A percentile compares a stretch with the other conserved stretches of the same genome.
Conservation (phyloP, 2,888 invertebrate species). For the Drosophila neonasuta region DNA sequence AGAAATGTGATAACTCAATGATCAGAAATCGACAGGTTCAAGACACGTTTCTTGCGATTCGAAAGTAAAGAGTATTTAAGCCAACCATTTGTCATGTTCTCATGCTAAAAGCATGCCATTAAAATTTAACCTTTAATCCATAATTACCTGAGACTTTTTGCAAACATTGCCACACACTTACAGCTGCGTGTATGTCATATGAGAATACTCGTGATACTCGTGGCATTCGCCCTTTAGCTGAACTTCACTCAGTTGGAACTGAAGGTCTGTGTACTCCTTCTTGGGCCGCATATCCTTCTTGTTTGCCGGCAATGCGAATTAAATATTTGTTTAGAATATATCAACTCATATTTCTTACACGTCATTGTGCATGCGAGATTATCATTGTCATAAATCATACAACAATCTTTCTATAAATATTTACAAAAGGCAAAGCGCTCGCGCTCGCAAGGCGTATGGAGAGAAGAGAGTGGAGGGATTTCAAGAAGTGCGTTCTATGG, state of each 20-base stretch:
- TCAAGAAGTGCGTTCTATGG: too few species aligned
- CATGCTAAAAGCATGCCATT: slow-evolving; percentile 3
- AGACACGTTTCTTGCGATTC: too few species aligned
- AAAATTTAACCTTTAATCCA: slow-evolving; percentile 22
- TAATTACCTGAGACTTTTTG: slow-evolving; percentile 38
- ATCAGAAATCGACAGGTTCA: not conserved
- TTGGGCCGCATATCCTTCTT: slow-evolving; percentile 28
- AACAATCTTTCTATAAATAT: slow-evolving; percentile 74
- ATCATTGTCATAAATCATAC: slow-evolving; percentile 74
- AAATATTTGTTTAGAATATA: slow-evolving; percentile 72
- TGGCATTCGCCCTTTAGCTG: not conserved
- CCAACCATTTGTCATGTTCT: not conserved
- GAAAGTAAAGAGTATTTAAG: not conserved
- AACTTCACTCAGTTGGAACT: slow-evolving; percentile 1
- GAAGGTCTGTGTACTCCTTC: slow-evolving; percentile 1
- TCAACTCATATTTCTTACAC: slow-evolving; percentile 73
- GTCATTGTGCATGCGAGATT: slow-evolving; percentile 74
- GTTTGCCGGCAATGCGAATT: slow-evolving; percentile 54
- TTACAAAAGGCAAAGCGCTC: slow-evolving; percentile 67
- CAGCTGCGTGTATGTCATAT: not conserved
- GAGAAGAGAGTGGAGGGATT: too few species aligned
- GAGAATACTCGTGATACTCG: not conserved
- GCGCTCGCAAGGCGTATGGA: slow-evolving; percentile 7
- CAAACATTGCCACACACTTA: not conserved
- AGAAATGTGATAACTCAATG: not conserved